Conservation (phyloP, 2,888 invertebrate genomes). For the Andrena flavipes region DNA sequence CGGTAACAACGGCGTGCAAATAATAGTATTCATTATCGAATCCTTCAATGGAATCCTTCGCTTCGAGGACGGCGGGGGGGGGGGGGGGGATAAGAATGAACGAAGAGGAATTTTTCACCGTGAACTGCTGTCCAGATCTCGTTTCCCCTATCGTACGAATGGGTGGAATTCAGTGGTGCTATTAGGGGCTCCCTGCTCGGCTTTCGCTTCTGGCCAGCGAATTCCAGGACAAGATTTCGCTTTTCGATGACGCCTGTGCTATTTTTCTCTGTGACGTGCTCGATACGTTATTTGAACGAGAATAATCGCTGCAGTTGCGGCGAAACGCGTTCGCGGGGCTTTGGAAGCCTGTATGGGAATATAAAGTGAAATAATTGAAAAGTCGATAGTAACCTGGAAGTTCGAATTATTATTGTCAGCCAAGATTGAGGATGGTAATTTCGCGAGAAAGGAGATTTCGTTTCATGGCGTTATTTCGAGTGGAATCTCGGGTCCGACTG, state of each 20-base stretch:
- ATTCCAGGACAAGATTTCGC: neutral
- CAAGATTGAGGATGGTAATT: neutral
- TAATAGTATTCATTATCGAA: slow-evolving; percentile 34
- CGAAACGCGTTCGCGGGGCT: neutral
- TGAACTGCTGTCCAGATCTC: neutral
- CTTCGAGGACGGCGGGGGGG: neutral
- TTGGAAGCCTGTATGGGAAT: neutral
- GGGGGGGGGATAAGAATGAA: neutral
- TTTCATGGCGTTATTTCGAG: neutral
- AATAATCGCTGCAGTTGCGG: neutral
- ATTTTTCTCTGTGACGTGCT: neutral
- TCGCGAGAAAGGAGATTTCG: neutral
- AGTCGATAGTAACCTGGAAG: neutral
- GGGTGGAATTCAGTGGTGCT: neutral
- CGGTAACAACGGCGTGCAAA: slow-evolving; percentile 4
- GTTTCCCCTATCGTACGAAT: neutral
- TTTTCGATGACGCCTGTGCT: neutral
- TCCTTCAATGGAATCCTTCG: slow-evolving; percentile 9
- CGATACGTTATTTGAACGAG: slow-evolving; percentile 1
- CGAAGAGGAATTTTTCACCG: neutral
- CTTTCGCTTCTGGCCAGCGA: neutral
- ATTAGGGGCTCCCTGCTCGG: neutral
- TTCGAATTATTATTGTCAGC: neutral
- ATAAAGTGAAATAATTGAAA: neutral
- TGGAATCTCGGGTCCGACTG: neutral